Percentiles rank a stretch among this genome's conserved stretches.
Conservation (phyloP, 92 coral and sea anemone species). For the Porites evermanni region DNA sequence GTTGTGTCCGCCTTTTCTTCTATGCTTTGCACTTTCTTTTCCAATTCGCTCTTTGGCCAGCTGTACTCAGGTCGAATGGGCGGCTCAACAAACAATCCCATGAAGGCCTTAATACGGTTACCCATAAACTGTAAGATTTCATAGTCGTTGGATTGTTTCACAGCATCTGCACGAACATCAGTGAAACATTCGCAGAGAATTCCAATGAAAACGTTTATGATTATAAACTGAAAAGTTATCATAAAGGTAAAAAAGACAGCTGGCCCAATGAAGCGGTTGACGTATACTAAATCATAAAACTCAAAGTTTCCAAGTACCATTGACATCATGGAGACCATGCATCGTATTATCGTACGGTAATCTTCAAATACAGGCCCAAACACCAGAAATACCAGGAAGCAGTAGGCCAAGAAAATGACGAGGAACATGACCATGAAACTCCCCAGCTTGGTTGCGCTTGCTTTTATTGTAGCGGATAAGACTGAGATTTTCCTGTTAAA, state of each 20-base stretch:
- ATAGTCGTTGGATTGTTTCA: conserved; percentile 88
- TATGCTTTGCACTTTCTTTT: conserved; percentile 75
- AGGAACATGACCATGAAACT: conserved; percentile 79
- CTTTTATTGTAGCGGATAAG: conserved; percentile 73
- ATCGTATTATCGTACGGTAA: conserved; percentile 79
- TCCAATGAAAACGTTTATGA: conserved; percentile 90
- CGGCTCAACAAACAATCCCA: conserved; percentile 73
- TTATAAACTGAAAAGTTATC: conserved; percentile 80
- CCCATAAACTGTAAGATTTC: conserved; percentile 89
- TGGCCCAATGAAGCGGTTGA: conserved; percentile 76
- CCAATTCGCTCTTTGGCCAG: conserved; percentile 80
- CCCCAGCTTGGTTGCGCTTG: conserved; percentile 62
- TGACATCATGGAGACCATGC: conserved; percentile 83
- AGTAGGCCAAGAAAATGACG: conserved; percentile 75
- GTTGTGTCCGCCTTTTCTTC: conserved; percentile 82
- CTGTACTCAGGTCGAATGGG: conserved; percentile 87
- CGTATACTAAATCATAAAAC: conserved; percentile 67
- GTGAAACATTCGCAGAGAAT: conserved; percentile 86
- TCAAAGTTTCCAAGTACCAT: conserved; percentile 90
- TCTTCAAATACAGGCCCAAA: conserved; percentile 74
- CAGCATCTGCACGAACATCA: conserved; percentile 77
- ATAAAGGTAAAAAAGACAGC: conserved; percentile 82
- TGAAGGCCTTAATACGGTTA: conserved; percentile 71
- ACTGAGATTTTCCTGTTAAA: conserved; percentile 90
- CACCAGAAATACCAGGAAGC: conserved; percentile 59